Evolutionary conservation across 2,888 invertebrate species (phyloP).

Genomic region (Dorcus parallelipipedus): DNA sequence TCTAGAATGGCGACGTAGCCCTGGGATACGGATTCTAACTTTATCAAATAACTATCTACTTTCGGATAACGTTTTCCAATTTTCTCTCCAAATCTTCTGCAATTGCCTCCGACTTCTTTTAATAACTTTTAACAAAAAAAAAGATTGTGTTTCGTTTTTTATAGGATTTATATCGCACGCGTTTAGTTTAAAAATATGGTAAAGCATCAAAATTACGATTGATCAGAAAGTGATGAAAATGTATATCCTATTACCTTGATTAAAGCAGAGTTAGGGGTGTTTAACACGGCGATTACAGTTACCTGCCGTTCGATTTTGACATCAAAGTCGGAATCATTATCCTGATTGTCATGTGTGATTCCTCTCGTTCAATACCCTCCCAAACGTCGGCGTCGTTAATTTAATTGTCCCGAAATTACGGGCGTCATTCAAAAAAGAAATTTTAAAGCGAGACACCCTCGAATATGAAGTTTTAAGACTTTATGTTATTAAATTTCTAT

Average conservation of each 20-base stretch:
- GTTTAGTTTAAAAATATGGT: no score
- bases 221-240: no score
- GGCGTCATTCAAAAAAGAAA: neutral
- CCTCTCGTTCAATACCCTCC: neutral
- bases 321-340: neutral
- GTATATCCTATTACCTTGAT: no score
- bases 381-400: no score
- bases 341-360: neutral
- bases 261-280: neutral
- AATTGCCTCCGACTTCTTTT: no score
- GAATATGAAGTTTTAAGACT: slow-evolving; percentile 35
- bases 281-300: neutral
- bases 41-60: slow-evolving; percentile 33
- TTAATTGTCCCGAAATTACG: no score
- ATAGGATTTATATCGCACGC: no score
- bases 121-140: no score
- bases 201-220: no score
- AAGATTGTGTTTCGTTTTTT: no score
- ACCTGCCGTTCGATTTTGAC: neutral
- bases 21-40: slow-evolving; percentile 31
- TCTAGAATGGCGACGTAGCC: slow-evolving; percentile 28
- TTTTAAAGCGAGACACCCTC: neutral
- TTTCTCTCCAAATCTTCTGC: slow-evolving; percentile 8
- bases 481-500: slow-evolving; percentile 42
- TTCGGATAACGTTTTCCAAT: slow-evolving; percentile 32